Conservation (phyloP, 30 jellyfish, hydroid and myxozoan genomes). For the Chrysaora quinquecirrha region DNA sequence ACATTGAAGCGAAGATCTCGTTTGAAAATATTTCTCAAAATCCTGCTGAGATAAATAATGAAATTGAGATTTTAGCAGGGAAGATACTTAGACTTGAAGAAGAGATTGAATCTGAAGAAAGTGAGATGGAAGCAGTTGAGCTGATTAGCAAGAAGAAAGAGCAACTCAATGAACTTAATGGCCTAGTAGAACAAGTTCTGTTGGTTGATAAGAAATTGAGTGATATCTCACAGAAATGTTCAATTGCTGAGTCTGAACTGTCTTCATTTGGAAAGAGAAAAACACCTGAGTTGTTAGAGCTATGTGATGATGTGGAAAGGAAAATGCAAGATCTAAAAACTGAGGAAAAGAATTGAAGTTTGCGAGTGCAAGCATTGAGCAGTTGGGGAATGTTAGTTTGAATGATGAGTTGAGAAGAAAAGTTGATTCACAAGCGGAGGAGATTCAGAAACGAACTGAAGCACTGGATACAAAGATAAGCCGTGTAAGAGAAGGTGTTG, state of each 20-base stretch:
- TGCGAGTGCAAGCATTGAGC: background rate
- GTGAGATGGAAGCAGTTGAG: background rate
- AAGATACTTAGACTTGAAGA: background rate
- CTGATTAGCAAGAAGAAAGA: background rate
- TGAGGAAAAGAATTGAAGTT: background rate
- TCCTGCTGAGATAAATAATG: background rate
- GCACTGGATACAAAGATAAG: slow-evolving; percentile 4
- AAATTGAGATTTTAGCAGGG: too few relatives aligned
- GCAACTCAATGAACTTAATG: too few relatives aligned
- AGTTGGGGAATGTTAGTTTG: background rate
- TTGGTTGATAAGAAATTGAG: background rate
- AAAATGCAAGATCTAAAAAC: background rate
- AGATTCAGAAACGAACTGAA: background rate
- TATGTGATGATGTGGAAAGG: background rate
- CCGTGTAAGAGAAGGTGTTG: background rate
- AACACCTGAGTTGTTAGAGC: background rate
- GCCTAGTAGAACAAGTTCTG: background rate
- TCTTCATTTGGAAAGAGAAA: background rate
- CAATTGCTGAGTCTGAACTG: background rate
- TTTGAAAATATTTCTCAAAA: background rate
- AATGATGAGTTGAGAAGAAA: slow-evolving; percentile 6
- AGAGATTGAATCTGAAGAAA: background rate
- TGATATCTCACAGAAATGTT: background rate
- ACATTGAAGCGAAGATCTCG: background rate
- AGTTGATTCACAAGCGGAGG: background rate